phyloP scores from a whole-genome alignment of 1,140 invertebrate genomes.

The Neodiprion pinetum region DNA sequence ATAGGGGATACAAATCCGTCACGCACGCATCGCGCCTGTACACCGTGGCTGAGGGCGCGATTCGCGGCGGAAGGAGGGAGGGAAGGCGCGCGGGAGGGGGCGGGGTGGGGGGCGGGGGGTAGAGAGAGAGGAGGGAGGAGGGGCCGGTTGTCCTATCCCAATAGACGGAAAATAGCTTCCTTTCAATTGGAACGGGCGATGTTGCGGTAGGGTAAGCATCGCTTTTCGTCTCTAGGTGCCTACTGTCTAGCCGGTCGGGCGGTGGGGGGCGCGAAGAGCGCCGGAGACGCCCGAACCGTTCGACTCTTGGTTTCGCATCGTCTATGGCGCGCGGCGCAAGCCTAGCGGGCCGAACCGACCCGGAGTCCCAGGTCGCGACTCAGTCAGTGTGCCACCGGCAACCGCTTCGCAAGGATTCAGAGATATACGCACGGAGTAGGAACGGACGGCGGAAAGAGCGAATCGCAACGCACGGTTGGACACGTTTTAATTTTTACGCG shows the following conservation, averaged over 20 bases:
- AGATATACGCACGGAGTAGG: neutral
- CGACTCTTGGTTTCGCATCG: conserved; percentile 1
- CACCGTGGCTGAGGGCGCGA: conserved; percentile 32
- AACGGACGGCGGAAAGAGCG: too few relatives aligned
- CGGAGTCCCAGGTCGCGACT: conserved; percentile 44
- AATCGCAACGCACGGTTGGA: too few relatives aligned
- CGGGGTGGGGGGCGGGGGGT: too few relatives aligned
- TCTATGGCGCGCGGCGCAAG: neutral
- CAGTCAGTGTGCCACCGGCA: conserved; percentile 63
- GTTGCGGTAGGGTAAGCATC: conserved; percentile 56
- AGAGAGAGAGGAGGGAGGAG: neutral
- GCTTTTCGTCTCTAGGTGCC: conserved; percentile 28
- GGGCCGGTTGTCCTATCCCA: conserved; percentile 36
- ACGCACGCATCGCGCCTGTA: too few relatives aligned
- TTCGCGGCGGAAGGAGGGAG: conserved; percentile 25
- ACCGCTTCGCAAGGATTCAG: conserved; percentile 23
- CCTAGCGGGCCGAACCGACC: conserved; percentile 55
- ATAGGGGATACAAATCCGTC: too few relatives aligned
- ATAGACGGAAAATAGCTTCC: conserved; percentile 39
- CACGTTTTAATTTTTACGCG: too few relatives aligned
- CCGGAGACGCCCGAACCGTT: conserved; percentile 13
- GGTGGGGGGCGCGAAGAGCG: neutral
- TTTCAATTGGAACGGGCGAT: conserved; percentile 20
- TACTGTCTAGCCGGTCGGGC: conserved; percentile 23
- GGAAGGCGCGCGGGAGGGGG: neutral